phyloP scores from a whole-genome alignment of 2,113 vertebrate genomes.

The Oxygymnocypris stewartii region DNA sequence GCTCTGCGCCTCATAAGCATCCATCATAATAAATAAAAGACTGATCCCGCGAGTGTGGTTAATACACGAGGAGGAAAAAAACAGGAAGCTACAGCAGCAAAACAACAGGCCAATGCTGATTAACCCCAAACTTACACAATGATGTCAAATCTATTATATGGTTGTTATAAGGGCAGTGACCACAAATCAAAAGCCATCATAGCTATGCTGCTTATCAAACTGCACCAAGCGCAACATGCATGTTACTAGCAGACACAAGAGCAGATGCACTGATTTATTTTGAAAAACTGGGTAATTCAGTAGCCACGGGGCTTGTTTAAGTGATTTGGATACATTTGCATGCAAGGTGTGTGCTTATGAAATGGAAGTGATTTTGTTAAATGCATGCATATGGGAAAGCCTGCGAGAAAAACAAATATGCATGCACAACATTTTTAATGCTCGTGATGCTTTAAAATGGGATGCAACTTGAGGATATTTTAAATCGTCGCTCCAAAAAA shows the following conservation, averaged over 20 bases:
- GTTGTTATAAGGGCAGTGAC: neutral
- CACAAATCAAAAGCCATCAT: conserved; percentile 18
- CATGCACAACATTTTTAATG: conserved; percentile 5
- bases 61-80: neutral
- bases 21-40: no score
- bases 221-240: neutral
- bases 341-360: conserved; percentile 29
- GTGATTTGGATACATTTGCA: conserved; percentile 40
- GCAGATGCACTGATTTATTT: conserved; percentile 21
- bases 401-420: neutral
- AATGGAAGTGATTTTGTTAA: conserved; percentile 18
- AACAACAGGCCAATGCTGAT: neutral
- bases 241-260: conserved; percentile 17
- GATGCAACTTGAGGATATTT: neutral
- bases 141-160: conserved; percentile 38
- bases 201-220: conserved; percentile 36
- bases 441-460: neutral
- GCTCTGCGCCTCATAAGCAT: conserved; percentile 31
- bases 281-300: conserved; percentile 36
- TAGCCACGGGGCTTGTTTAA: conserved; percentile 17
- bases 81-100: neutral
- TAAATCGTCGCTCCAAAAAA: neutral
- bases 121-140: conserved; percentile 34
- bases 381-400: neutral
- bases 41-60: neutral